phyloP scores from a whole-genome alignment of 1,140 invertebrate genomes.

The Plectrocnemia conspersa region DNA sequence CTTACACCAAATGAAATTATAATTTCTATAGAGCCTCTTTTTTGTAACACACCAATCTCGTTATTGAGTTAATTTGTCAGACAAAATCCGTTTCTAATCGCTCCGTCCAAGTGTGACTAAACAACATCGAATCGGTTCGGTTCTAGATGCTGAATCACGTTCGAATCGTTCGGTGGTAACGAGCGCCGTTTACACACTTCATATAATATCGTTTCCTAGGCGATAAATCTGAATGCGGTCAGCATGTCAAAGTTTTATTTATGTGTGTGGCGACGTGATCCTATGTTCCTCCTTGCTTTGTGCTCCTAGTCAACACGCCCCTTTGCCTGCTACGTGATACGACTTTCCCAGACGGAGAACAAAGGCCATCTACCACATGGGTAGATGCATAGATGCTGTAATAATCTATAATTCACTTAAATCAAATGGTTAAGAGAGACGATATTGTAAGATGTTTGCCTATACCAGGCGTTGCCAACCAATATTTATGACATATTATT shows the following conservation, averaged over 20 bases:
- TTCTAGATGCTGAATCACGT: slow-evolving; percentile 4
- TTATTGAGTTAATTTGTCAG: no score
- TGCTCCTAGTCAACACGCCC: background rate
- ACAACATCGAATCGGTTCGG: background rate
- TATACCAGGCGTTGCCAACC: no score
- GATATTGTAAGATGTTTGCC: no score
- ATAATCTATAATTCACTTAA: no score
- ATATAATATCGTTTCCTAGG: slow-evolving; percentile 16
- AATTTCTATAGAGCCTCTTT: no score
- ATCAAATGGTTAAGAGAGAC: no score
- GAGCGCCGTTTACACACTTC: slow-evolving; percentile 17
- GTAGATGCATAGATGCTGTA: no score
- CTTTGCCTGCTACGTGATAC: background rate
- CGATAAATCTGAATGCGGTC: slow-evolving; percentile 21
- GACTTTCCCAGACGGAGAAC: background rate
- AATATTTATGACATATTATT: no score
- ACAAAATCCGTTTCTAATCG: no score
- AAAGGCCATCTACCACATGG: no score
- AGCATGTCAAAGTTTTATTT: slow-evolving; percentile 17
- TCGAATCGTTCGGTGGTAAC: slow-evolving; percentile 7
- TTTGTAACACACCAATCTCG: no score
- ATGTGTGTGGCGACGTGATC: slow-evolving; percentile 10
- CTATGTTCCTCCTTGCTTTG: slow-evolving; percentile 1
- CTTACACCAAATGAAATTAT: no score
- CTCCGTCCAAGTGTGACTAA: slow-evolving; percentile 2